These are phyloP conservation scores for Batillaria attramentaria DNA, from an alignment of 1,140 invertebrate genomes.

Conservation along the genomic window DNA sequence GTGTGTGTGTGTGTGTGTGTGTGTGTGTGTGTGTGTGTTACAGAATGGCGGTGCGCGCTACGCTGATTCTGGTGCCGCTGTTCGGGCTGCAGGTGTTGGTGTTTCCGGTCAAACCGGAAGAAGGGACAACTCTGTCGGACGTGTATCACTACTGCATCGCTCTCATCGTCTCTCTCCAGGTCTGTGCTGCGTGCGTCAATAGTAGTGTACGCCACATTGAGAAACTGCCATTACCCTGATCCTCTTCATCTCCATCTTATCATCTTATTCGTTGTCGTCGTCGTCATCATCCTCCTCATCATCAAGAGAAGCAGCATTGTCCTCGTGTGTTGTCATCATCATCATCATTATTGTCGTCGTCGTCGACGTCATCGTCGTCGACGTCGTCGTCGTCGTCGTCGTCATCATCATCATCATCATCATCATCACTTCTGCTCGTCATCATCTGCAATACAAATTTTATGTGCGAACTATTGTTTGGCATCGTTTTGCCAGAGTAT, in stretches of 20 bases:
- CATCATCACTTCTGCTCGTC: too few relatives aligned
- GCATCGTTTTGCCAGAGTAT: too few relatives aligned
- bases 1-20: too few relatives aligned
- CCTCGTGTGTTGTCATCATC: too few relatives aligned
- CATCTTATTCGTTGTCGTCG: too few relatives aligned
- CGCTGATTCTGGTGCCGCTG: conserved; percentile 72
- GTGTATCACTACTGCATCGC: conserved; percentile 89
- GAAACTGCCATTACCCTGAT: too few relatives aligned
- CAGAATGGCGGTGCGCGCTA: conserved; percentile 76
- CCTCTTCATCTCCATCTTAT: too few relatives aligned
- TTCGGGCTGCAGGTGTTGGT: conserved; percentile 67
- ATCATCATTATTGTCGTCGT: not conserved
- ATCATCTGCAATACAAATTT: not conserved
- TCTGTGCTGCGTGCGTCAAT: conserved; percentile 60
- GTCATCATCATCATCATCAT: too few relatives aligned
- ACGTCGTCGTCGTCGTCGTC: not conserved
- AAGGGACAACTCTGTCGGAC: conserved; percentile 78
- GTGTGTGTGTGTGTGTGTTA: conserved; percentile 24
- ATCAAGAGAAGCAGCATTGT: too few relatives aligned
- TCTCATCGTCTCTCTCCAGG: conserved; percentile 90
- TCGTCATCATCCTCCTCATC: too few relatives aligned
- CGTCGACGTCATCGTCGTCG: not conserved
- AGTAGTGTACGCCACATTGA: too few relatives aligned
- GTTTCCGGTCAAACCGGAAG: conserved; percentile 73
- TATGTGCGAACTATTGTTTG: not conserved